Conservation (phyloP, 2,113 vertebrate genomes). For the Coracopsis vasa region DNA sequence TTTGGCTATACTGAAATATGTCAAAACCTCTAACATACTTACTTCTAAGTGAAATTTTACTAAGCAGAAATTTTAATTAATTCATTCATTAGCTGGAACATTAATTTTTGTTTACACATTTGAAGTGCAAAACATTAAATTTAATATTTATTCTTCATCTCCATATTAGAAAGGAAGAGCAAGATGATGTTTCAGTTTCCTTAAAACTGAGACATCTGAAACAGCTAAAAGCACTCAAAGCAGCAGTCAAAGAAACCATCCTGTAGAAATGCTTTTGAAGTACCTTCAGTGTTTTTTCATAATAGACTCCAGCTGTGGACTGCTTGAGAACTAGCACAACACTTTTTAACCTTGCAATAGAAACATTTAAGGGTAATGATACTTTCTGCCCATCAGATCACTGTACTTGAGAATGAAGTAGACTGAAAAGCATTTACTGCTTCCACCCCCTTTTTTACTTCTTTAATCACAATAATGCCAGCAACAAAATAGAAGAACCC, state of each 20-base stretch:
- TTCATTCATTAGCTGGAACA: fast-evolving
- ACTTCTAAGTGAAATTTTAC: background rate
- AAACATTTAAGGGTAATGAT: background rate
- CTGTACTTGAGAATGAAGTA: background rate
- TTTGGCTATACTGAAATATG: background rate
- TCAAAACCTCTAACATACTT: background rate
- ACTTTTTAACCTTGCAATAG: background rate
- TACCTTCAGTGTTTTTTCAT: background rate
- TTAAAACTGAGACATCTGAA: background rate
- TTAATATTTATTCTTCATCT: background rate
- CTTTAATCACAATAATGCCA: background rate
- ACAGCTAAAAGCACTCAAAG: background rate
- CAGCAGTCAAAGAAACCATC: background rate
- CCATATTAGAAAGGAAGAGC: background rate
- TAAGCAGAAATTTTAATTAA: background rate
- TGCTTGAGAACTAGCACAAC: background rate
- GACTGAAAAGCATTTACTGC: background rate
- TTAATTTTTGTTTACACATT: background rate
- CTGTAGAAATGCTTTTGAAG: background rate
- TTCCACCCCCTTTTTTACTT: background rate
- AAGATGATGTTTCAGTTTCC: background rate
- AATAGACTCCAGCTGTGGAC: background rate
- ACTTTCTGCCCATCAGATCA: background rate
- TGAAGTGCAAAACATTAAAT: background rate
- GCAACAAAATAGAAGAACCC: background rate